Conservation (phyloP, 2,113 vertebrate species). For the Erythrolamprus reginae region DNA sequence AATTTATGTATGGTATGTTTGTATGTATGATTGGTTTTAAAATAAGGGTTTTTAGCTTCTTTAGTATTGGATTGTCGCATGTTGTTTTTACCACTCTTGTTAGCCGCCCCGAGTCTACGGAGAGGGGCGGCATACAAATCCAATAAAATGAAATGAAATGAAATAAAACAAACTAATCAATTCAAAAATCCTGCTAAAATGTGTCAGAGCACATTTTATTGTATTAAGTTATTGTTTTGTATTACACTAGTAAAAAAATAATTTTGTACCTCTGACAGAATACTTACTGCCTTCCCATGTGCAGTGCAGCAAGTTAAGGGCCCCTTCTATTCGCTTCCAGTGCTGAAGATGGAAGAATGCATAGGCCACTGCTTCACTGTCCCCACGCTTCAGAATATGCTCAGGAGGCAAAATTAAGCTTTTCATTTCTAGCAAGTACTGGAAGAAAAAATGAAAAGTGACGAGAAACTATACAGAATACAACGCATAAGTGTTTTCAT, state of each 20-base stretch:
- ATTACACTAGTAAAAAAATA: neutral
- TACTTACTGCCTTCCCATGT: constrained; percentile 98
- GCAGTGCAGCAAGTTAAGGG: constrained; percentile 93
- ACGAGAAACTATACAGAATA: neutral
- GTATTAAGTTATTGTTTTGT: neutral
- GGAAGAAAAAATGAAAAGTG: constrained; percentile 35
- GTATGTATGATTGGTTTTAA: too few relatives aligned
- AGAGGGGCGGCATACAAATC: too few relatives aligned
- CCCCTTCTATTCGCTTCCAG: constrained; percentile 97
- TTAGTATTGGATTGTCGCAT: too few relatives aligned
- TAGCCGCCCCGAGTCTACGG: too few relatives aligned
- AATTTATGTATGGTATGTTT: too few relatives aligned
- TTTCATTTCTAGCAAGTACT: constrained; percentile 99
- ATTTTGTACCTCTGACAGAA: constrained; percentile 9
- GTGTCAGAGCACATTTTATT: neutral
- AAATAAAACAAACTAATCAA: neutral
- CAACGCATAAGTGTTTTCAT: neutral
- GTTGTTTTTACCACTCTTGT: too few relatives aligned
- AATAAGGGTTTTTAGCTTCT: too few relatives aligned
- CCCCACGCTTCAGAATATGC: constrained; percentile 95
- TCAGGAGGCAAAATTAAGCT: constrained; percentile 97
- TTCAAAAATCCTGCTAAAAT: neutral
- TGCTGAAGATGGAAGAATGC: constrained; percentile 99
- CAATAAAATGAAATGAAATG: too few relatives aligned
- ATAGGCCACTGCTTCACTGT: constrained; percentile 96